Evolutionary conservation across 2,113 vertebrate genomes (phyloP).

Genomic region (Caretta caretta): DNA sequence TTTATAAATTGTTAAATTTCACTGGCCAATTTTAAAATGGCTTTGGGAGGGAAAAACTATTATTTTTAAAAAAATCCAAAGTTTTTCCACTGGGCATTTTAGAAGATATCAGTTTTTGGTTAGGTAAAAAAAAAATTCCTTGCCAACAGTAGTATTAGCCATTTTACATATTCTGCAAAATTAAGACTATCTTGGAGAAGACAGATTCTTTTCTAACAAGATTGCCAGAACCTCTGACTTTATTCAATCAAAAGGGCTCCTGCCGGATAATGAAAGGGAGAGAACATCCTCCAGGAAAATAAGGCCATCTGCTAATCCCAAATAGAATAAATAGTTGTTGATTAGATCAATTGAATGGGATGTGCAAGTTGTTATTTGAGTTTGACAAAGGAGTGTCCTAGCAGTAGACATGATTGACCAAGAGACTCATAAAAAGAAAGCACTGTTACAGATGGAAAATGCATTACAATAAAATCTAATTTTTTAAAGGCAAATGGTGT

Average conservation of each 20-base stretch:
- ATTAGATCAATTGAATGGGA: not conserved
- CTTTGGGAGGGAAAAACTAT: conserved; percentile 33
- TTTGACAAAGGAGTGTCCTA: not conserved
- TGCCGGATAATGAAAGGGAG: not conserved
- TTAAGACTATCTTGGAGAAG: not conserved
- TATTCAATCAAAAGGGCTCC: not conserved
- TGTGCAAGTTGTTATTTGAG: conserved; percentile 11
- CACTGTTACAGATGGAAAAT: not conserved
- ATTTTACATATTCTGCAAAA: conserved; percentile 26
- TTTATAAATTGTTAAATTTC: conserved; percentile 6
- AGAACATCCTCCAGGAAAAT: not conserved
- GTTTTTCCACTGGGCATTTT: not conserved
- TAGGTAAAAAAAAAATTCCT: not conserved
- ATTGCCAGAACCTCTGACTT: not conserved
- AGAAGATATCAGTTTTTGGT: conserved; percentile 23
- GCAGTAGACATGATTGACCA: not conserved
- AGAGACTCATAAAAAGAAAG: not conserved
- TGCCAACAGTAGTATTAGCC: not conserved
- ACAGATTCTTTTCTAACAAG: not conserved
- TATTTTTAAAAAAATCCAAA: not conserved
- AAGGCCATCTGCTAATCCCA: not conserved
- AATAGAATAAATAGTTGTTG: conserved; percentile 13
- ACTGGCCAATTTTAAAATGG: not conserved
- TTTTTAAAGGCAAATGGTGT: not conserved
- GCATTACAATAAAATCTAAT: not conserved